phyloP scores from a whole-genome alignment of 1,140 invertebrate genomes.

The Macrosteles quadrilineatus region DNA sequence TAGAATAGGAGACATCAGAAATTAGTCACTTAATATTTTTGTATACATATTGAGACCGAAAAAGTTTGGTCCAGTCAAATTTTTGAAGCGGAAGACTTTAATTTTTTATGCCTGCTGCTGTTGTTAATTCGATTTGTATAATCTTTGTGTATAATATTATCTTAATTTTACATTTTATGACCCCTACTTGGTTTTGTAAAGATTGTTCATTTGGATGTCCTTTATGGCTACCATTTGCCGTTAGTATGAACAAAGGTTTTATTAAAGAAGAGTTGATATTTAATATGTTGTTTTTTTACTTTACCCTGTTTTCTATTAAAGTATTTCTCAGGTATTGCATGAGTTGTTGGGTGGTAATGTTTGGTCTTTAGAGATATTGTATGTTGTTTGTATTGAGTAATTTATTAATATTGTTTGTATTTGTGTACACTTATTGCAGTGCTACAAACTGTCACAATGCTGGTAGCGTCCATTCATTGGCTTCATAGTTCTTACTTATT shows the following conservation, averaged over 20 bases:
- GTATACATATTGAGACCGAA: conserved; percentile 30
- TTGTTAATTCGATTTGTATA: conserved; percentile 28
- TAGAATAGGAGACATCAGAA: conserved; percentile 29
- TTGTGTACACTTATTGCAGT: no score
- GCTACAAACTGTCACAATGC: no score
- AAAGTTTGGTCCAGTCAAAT: conserved; percentile 17
- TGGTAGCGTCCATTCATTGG: no score
- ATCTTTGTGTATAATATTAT: conserved; percentile 36
- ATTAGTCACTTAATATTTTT: conserved; percentile 37
- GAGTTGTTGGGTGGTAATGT: no score
- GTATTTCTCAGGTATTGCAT: no score
- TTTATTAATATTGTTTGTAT: no score
- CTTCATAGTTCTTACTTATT: no score
- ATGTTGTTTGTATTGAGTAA: no score
- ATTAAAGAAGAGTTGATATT: conserved; percentile 28
- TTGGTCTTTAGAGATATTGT: no score
- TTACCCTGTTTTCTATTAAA: no score
- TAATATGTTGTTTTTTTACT: not conserved
- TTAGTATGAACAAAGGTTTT: conserved; percentile 27
- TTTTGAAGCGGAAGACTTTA: conserved; percentile 14
- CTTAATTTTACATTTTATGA: conserved; percentile 31
- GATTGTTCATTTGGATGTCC: conserved; percentile 37
- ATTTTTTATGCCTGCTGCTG: conserved; percentile 8
- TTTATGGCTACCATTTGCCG: conserved; percentile 30
- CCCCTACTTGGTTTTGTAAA: conserved; percentile 34